These are phyloP conservation scores for Lamprologus speciosus DNA, from an alignment of 2,113 vertebrate species.

Conservation along the genomic window DNA sequence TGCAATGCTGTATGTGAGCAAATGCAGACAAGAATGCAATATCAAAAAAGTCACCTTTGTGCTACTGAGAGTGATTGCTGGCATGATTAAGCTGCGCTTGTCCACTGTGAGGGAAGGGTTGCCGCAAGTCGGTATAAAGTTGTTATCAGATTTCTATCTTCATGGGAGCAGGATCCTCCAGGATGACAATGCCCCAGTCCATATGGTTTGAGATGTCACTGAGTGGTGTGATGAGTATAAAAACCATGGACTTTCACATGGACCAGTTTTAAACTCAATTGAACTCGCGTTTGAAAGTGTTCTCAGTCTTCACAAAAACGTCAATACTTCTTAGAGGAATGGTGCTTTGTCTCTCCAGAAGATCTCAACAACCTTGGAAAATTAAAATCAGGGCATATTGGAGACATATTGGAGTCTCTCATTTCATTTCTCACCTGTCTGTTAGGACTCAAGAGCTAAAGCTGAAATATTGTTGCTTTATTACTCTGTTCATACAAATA, in stretches of 20 bases:
- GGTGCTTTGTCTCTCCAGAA: neutral
- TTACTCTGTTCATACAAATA: neutral
- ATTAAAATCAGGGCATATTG: neutral
- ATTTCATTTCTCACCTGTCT: neutral
- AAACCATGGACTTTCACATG: neutral
- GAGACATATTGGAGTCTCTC: neutral
- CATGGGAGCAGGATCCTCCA: neutral
- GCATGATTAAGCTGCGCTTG: neutral
- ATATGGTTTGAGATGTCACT: neutral
- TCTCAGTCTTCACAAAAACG: neutral
- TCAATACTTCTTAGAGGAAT: neutral
- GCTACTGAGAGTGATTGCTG: neutral
- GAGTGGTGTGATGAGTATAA: neutral
- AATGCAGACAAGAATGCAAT: neutral
- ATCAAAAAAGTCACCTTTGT: neutral
- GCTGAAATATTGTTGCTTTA: neutral
- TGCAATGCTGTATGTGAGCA: neutral
- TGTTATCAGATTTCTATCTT: neutral
- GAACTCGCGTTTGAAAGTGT: neutral
- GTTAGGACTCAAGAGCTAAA: neutral
- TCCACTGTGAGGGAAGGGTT: neutral
- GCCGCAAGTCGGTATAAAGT: neutral
- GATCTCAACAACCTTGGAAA: neutral
- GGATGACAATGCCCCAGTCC: neutral
- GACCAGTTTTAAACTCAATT: neutral